Base-by-base conservation (phyloP, 2,113 vertebrate species). In the Chloroceryle aenea region DNA sequence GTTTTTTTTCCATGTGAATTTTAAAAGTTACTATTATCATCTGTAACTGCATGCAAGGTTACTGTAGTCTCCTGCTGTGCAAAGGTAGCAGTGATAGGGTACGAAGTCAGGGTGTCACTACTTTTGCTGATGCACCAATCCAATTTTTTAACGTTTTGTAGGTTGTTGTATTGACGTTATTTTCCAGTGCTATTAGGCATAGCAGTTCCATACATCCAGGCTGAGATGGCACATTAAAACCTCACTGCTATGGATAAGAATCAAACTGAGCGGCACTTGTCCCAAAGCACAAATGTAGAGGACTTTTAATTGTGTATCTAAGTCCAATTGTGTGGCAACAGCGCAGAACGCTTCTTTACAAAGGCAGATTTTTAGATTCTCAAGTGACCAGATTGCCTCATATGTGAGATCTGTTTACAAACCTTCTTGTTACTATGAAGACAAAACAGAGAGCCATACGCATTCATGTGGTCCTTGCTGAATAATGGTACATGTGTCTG, bases 391-490 rank as follows among this genome's bases (percentile, higher is more conserved):
- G 87, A 88, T 90, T 97, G 80, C 94, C 91, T 96, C 95, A 97
- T 96, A 83, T 95, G 72, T 75, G 93, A 89, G 90, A 88, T 96
- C 82, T 96, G 95, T 98, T 98, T 98, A 96, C 96, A 96, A 94
- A 98, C 63, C 75, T 95, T 87, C 95, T 96, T 96, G 98, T 98
- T 98, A 97, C 98, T 96, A 98, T 97, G 98, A 97, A 95, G 96
- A 97, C 97, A 97, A 98, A 98, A 98, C 97, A 98, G 93, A 97
- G 87, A 90, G 83, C 95, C 92, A 78, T 95, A 97, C 91, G 95
- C 83, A 97, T 97, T 97, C 93, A 96, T 97, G 96, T 90, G 85
- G 97, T 95, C 88, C 93, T 96, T 92, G 92, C 95, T 97, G 97
- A 97, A 93, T 97, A 96, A 93, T 92, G 81, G 68, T 97, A 76